Evolutionary conservation across 1,140 invertebrate species (phyloP), one percentile per base, ranked within the genome.

Genomic region (Lithobius niger): DNA sequence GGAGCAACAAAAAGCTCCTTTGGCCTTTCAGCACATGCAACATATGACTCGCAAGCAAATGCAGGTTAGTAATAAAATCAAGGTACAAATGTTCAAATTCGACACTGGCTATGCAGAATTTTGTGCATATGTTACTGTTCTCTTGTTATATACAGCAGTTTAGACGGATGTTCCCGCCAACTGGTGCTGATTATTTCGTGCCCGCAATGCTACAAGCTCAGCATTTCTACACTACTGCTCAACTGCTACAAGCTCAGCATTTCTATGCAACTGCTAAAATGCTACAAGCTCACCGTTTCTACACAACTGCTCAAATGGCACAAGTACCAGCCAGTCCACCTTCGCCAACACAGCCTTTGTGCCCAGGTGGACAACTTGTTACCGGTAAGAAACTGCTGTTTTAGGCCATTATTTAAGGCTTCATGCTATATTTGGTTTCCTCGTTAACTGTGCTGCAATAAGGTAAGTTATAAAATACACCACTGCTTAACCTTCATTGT

Each of bases 1-100:
- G 72, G 97, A 99, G 74, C 96, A 99, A 64, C 84, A 97, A 53
- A 96, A 96, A 68, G 92, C 93, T 42, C 94, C 98, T 72, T 76
- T 99, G 47, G 89, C 92, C 48, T 94, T 93, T 0, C 94, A 97
- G 69, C 97, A 98, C 69, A 93, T 97, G 82, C 93, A 98, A 66
- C 82, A 93, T 56, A 84, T 97, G 79, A 84, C 90, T 26, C 92
- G 90, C 64, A 88, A 97, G 81, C 81, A 92, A 50, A 94, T 97
- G 84, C 88, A 90, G 68, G 64, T 67, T 57, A 27, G 54, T 19
- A 45, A 21, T 4, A 18, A 10, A 6, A 6, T 10, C 16, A 19
- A 18, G 22, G 16, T 6, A 13, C n/a, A n/a, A n/a, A n/a, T n/a
- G n/a, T 10, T 10, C 22, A 6, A 19, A 45, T 18, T 10, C 10